Evolutionary conservation across 2,797 vertebrate species (phyloP), one percentile per base, ranked within the genome.

Genomic region (Champsocephalus gunnari): DNA sequence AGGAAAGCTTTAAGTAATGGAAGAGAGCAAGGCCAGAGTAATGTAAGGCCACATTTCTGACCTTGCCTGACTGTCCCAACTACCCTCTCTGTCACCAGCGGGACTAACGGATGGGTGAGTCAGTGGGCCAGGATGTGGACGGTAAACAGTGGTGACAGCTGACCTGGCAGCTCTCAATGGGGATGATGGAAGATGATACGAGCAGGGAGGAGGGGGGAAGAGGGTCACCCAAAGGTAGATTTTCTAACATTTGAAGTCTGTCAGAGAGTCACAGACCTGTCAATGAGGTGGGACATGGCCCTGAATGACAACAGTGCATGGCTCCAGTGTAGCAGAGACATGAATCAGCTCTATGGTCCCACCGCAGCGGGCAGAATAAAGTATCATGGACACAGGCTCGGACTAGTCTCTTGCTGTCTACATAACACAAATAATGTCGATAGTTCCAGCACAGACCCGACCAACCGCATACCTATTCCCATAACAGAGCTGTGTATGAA

Each of bases 161-260:
- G 90, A 92, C 85, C 87, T 85, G 83, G 84, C 85, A 84, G 75
- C 81, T 81, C 81, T 79, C 79, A 63, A 51, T 72, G 60, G 70
- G 44, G 67, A 82, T 82, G 84, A 92, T 86, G 76, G 87, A 85
- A 49, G 75, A 85, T 70, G 73, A 74, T 79, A 86, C 76, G 77
- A 88, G 71, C 71, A 71, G n/a, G 38, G 62, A 76, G 49, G 57
- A 24, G 4, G 9, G 34, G 28, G 34, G 34, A 38, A 38, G 8
- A 62, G 82, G 90, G 89, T 92, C 87, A 88, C 83, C 67, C 67
- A 79, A 77, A 90, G 87, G 87, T 89, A 89, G 85, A 86, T 83
- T 86, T 91, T 81, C 68, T 48, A 72, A 78, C 77, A 82, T 66
- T 83, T 17, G 48, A 65, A 87, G 75, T 84, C 60, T 83, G 75